Evolutionary conservation across 2,113 vertebrate species (phyloP).

Genomic region (Fregata magnificens): DNA sequence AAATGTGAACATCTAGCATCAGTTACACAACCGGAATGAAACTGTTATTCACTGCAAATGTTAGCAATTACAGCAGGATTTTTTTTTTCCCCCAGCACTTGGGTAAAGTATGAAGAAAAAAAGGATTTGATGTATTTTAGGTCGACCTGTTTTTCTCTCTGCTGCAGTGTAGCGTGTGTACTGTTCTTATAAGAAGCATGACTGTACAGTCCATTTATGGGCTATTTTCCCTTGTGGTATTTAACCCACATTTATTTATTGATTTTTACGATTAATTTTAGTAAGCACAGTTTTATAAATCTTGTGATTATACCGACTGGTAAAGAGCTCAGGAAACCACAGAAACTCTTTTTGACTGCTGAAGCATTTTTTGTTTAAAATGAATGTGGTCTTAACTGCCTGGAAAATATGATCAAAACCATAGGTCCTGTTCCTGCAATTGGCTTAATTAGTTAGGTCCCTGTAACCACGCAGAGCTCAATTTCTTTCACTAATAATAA

Average conservation of each 20-base stretch:
- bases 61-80: background rate
- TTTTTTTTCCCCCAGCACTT: background rate
- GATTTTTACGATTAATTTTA: slow-evolving; percentile 51
- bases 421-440: background rate
- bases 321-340: slow-evolving; percentile 27
- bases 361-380: slow-evolving; percentile 2
- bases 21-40: background rate
- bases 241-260: slow-evolving; percentile 33
- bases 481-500: background rate
- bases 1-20: background rate
- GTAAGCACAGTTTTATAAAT: slow-evolving; percentile 25
- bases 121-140: background rate
- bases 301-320: background rate
- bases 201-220: background rate
- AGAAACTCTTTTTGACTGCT: slow-evolving; percentile 5
- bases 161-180: background rate
- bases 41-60: background rate
- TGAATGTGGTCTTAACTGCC: background rate
- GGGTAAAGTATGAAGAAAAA: background rate
- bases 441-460: background rate
- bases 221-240: slow-evolving; percentile 30
- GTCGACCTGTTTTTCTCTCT: background rate
- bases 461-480: background rate
- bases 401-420: slow-evolving; percentile 28
- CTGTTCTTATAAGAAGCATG: background rate